Evolutionary conservation across 2,797 vertebrate species (phyloP).

Genomic region (Sebastes ruberrimus): DNA sequence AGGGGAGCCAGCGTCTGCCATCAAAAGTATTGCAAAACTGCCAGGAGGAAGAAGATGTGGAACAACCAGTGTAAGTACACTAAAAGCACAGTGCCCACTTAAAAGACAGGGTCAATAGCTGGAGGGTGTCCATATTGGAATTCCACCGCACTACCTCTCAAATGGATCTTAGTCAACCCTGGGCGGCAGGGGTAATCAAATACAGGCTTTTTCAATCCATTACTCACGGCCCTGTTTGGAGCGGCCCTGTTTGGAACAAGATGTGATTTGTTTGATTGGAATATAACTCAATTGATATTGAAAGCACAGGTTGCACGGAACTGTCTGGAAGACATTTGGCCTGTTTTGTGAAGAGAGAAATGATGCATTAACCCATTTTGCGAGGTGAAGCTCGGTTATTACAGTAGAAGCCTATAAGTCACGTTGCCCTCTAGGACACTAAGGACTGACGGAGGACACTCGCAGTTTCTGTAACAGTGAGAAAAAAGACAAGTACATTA

Average conservation of each 20-base stretch:
- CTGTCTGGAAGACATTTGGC: slow-evolving; percentile 36
- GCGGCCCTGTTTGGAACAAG: slow-evolving; percentile 61
- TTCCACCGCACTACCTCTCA: slow-evolving; percentile 73
- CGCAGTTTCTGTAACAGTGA: background rate
- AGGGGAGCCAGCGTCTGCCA: slow-evolving; percentile 67
- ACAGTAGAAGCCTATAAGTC: slow-evolving; percentile 36
- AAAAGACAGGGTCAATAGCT: slow-evolving; percentile 82
- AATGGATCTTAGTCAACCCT: slow-evolving; percentile 81
- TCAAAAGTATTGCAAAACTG: slow-evolving; percentile 83
- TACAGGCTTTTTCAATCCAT: slow-evolving; percentile 76
- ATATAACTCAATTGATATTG: slow-evolving; percentile 73
- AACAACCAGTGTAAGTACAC: slow-evolving; percentile 78
- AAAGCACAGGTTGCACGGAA: slow-evolving; percentile 32
- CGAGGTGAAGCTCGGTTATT: slow-evolving; percentile 38
- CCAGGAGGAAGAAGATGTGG: slow-evolving; percentile 75
- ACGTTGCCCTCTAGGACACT: slow-evolving; percentile 40
- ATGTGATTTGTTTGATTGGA: slow-evolving; percentile 78
- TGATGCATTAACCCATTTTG: slow-evolving; percentile 54
- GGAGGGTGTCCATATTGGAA: slow-evolving; percentile 83
- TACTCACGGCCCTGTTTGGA: slow-evolving; percentile 69
- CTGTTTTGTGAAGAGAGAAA: slow-evolving; percentile 33
- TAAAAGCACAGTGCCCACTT: slow-evolving; percentile 81
- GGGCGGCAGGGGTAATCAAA: slow-evolving; percentile 76
- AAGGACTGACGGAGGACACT: slow-evolving; percentile 4
- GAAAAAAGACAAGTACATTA: background rate